A percentile compares a stretch with the other conserved stretches of the same genome.
phyloP scores from a whole-genome alignment of 2,888 invertebrate genomes.

The Hedya salicella region DNA sequence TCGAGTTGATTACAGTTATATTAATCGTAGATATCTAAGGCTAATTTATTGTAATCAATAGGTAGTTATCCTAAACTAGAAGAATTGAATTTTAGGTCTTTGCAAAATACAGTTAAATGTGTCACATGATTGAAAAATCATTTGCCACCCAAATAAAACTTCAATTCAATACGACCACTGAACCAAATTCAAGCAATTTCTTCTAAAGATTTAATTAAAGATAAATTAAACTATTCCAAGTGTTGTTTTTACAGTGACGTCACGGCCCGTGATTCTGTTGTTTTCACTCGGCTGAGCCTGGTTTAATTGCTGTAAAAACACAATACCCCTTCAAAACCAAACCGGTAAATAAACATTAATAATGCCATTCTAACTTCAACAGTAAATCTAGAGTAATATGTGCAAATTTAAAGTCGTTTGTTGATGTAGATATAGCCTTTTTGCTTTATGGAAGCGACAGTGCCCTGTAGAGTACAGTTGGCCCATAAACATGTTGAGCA shows the following conservation, averaged over 20 bases:
- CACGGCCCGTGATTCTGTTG: constrained; percentile 34
- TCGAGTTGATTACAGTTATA: too few relatives aligned
- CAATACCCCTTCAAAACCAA: neutral
- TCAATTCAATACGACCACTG: neutral
- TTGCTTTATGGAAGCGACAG: constrained; percentile 1
- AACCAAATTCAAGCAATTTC: constrained; percentile 18
- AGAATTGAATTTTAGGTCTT: too few relatives aligned
- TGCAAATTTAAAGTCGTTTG: neutral
- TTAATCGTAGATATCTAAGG: too few relatives aligned
- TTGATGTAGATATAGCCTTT: neutral
- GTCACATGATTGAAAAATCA: too few relatives aligned
- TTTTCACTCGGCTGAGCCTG: constrained; percentile 41
- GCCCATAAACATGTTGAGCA: too few relatives aligned
- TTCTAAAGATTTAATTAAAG: constrained; percentile 39
- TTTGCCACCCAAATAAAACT: neutral
- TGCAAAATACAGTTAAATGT: too few relatives aligned
- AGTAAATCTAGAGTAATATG: neutral
- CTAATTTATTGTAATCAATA: too few relatives aligned
- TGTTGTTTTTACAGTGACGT: constrained; percentile 41
- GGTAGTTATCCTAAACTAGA: too few relatives aligned
- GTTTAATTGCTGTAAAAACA: constrained; percentile 38
- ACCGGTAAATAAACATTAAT: neutral
- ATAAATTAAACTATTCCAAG: constrained; percentile 38
- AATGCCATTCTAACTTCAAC: neutral
- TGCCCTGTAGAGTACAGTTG: constrained; percentile 10